phyloP scores from a whole-genome alignment of 2,888 invertebrate genomes.

The Polyommatus icarus region DNA sequence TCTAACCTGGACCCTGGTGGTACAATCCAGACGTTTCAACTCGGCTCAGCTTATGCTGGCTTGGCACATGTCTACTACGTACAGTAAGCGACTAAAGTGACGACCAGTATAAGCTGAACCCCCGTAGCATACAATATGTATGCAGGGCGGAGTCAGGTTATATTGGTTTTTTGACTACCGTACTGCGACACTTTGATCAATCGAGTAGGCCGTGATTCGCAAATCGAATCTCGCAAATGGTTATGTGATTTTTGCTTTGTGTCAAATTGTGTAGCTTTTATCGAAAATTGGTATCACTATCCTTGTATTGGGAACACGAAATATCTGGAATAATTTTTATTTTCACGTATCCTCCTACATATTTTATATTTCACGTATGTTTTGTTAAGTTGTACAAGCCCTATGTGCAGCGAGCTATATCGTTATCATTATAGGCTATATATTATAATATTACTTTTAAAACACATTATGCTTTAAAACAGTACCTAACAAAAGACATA shows the following conservation, averaged over 20 bases:
- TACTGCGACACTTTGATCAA: slow-evolving; percentile 41
- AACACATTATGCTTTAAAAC: too few species aligned
- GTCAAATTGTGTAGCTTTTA: slow-evolving; percentile 18
- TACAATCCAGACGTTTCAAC: background rate
- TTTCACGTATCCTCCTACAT: background rate
- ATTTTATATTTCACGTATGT: background rate
- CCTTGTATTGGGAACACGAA: background rate
- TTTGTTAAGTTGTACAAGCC: background rate
- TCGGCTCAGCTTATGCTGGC: background rate
- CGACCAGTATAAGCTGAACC: background rate
- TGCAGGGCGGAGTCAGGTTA: background rate
- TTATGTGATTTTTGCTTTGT: slow-evolving; percentile 28
- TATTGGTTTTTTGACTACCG: background rate
- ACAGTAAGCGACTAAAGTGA: background rate
- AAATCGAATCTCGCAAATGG: slow-evolving; percentile 38
- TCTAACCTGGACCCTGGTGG: background rate
- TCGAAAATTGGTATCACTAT: background rate
- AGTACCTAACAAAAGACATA: too few species aligned
- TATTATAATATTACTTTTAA: too few species aligned
- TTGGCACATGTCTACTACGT: background rate
- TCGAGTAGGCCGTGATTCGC: slow-evolving; percentile 41
- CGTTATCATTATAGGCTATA: too few species aligned
- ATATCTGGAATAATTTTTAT: background rate
- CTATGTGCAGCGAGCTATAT: too few species aligned
- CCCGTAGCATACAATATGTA: background rate